Evolutionary conservation across 2,113 vertebrate species (phyloP).

Genomic region (Mormoops blainvillei): DNA sequence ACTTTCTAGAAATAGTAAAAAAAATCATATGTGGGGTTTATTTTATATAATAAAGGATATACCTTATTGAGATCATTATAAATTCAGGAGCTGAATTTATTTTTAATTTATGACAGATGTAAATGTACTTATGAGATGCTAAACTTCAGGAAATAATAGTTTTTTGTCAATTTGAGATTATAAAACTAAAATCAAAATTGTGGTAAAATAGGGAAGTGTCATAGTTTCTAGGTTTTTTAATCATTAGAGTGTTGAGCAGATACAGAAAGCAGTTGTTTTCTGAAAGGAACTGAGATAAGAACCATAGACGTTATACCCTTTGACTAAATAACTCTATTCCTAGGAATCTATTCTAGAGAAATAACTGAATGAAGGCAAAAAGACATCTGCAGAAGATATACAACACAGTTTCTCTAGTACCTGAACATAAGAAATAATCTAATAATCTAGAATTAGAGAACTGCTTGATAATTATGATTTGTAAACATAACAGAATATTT

Average conservation of each 20-base stretch:
- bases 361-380: neutral
- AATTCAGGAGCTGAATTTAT: neutral
- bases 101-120: constrained; percentile 24
- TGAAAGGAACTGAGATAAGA: constrained; percentile 3
- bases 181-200: constrained; percentile 41
- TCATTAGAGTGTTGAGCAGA: neutral
- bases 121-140: neutral
- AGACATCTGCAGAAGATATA: neutral
- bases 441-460: neutral
- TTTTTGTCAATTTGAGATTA: constrained; percentile 26
- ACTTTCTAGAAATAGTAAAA: neutral
- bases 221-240: neutral
- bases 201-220: neutral
- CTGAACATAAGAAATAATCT: neutral
- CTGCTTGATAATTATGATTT: neutral
- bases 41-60: neutral
- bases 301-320: neutral
- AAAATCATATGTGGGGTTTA: neutral
- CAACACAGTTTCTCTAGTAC: neutral
- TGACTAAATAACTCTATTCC: constrained; percentile 11
- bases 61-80: constrained; percentile 3
- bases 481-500: neutral
- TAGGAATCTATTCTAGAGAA: neutral
- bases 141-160: constrained; percentile 8
- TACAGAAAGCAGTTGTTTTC: constrained; percentile 23